Base-by-base conservation (phyloP, 1,140 invertebrate genomes). In the Drosophila cardini region DNA sequence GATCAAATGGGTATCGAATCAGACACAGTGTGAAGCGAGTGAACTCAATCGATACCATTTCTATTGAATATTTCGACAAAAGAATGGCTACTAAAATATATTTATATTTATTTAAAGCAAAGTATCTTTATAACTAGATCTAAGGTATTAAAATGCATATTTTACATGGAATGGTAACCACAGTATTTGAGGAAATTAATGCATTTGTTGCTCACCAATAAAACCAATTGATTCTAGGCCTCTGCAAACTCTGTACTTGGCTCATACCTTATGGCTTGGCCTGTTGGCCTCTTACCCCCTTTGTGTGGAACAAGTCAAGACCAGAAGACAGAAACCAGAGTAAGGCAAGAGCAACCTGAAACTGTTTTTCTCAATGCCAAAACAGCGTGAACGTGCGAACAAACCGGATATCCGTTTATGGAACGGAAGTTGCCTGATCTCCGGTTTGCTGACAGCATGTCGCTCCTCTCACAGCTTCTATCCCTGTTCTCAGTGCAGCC, bases 381-480 rank as follows among this genome's bases (percentile, higher is more conserved):
- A 55, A 71, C 72, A 79, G 83, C 79, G 76, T 87, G 83, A 87
- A 86, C 83, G 83, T 86, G 83, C 79, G 83, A 86, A 86, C 82
- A 68, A 76, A 79, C 83, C 83, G 83, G 83, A 86, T 40, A 79
- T 86, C 83, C 83, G 83, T 48, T 86, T 82, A 87, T 86, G 83
- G 69, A 87, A 56, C 83, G 83, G 83, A 86, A 70, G 78, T 86
- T 79, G 83, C 78, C 83, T 87, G 83, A 87, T 87, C 81, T 86
- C 83, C 83, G 84, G 72, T 76, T 67, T 73, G 72, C 64, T 83
- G 80, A 83, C 80, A 76, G 80, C 68, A 34, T 50, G 48, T 13
- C 30, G 45, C 34, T 55, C 9, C 32, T 32, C 16, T 15, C 30
- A 4, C 16, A 18, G 4, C 45, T 9, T 26, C 34, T 18, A 3